These are phyloP conservation scores for Ceratina calcarata DNA, from an alignment of 1,140 invertebrate genomes.

Conservation along the genomic window DNA sequence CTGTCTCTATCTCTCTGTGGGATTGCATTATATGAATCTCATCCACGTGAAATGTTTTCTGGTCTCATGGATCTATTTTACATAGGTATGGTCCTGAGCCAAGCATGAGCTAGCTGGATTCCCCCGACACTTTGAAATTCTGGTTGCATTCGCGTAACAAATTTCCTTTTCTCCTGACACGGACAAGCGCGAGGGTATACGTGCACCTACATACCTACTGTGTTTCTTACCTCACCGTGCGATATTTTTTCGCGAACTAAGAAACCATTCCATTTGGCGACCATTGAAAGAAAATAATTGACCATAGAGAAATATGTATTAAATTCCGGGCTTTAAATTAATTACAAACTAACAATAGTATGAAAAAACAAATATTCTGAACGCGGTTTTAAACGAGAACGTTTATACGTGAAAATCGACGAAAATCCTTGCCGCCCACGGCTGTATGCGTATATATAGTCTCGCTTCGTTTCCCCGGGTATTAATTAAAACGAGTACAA, in stretches of 20 bases:
- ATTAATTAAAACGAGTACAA: slow-evolving; percentile 35
- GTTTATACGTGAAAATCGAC: slow-evolving; percentile 12
- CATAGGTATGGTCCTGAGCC: slow-evolving; percentile 25
- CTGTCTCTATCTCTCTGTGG: neutral
- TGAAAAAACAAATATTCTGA: slow-evolving; percentile 8
- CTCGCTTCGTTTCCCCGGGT: slow-evolving; percentile 9
- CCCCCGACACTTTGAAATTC: slow-evolving; percentile 41
- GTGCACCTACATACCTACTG: neutral
- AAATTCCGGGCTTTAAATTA: no score
- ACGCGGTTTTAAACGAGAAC: slow-evolving; percentile 5
- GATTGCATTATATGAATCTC: slow-evolving; percentile 18
- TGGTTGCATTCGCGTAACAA: neutral
- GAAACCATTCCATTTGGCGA: neutral
- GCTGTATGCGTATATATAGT: neutral
- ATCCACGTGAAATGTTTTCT: slow-evolving; percentile 18
- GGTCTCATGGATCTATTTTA: slow-evolving; percentile 22
- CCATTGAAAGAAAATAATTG: no score
- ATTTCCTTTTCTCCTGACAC: neutral
- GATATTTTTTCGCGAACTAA: slow-evolving; percentile 3
- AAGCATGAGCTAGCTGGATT: slow-evolving; percentile 44
- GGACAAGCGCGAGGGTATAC: neutral
- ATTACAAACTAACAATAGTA: no score
- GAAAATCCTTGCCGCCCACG: slow-evolving; percentile 10
- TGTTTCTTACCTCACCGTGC: neutral
- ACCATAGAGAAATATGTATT: no score